Evolutionary conservation across 2,888 invertebrate species (phyloP), one percentile per base, ranked within the genome.

Genomic region (Danaus chrysippus): DNA sequence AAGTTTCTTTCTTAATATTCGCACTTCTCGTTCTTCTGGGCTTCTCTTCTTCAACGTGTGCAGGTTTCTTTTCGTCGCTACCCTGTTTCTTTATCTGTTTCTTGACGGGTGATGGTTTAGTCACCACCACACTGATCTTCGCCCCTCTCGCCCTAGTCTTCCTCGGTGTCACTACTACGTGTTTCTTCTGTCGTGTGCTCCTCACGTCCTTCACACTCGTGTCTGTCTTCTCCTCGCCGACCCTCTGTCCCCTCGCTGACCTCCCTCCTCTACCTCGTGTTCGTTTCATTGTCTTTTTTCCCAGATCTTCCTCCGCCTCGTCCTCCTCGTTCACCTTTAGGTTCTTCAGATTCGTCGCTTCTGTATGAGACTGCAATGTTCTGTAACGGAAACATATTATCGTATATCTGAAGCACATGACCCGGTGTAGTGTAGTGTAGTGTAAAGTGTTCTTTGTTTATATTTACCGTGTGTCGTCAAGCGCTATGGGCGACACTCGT

Each of bases 401-500:
- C 15, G 43, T 59, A 56, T 44, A 56, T 54, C 34, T 49, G 6
- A 44, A 59, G 64, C 52, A 70, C 68, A 19, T 49, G 5, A 23
- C 46, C 46, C 49, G 53, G 54, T 13, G 11, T 34, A 34, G 43
- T 52, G 5, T 3, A 17, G 10, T 15, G 10, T 17, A 5, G 11
- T 15, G 10, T 10, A 17, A 11, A 5, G 43, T 17, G 10, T 49
- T 34, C 3, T 5, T 34, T 1, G 23, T 3, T 34, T 6, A 34
- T 34, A 34, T 34, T 34, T 34, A 49, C 49, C 49, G 10, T 15
- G 49, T 15, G n/a, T 15, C 49, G 49, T 49, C 49, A 3, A 61
- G 54, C 0, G 75, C 75, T 44, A 87, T 86, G 44, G 90, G 88
- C 63, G 90, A 89, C 43, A 84, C 82, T 12, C 82, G 77, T 10